phyloP scores from a whole-genome alignment of 1,140 invertebrate genomes.

The Popillia japonica region DNA sequence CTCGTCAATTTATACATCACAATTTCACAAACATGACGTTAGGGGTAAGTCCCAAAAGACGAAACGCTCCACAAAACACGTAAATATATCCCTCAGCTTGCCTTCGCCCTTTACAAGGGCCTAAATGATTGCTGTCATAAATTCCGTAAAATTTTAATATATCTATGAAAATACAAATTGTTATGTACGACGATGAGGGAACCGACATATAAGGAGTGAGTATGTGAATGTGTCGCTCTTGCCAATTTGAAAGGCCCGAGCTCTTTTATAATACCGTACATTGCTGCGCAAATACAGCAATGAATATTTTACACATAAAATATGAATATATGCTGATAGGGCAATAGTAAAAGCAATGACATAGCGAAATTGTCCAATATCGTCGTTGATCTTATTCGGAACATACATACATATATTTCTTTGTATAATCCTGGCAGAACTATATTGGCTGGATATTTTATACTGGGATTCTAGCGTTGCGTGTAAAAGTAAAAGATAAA shows the following conservation, averaged over 20 bases:
- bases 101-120: background rate
- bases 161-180: conserved; percentile 17
- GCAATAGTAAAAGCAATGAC: background rate
- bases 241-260: background rate
- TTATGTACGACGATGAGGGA: conserved; percentile 18
- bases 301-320: conserved; percentile 36
- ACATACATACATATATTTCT: too few relatives aligned
- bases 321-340: conserved; percentile 23
- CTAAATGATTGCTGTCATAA: conserved; percentile 20
- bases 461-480: too few relatives aligned
- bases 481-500: too few relatives aligned
- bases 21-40: conserved; percentile 6
- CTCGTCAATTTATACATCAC: conserved; percentile 14
- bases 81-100: conserved; percentile 18
- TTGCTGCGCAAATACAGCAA: conserved; percentile 19
- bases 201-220: background rate
- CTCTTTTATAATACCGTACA: background rate
- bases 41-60: background rate
- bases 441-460: too few relatives aligned
- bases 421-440: too few relatives aligned
- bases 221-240: background rate
- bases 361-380: background rate
- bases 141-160: conserved; percentile 22
- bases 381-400: background rate
- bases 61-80: background rate